A percentile compares a stretch with the other conserved stretches of the same genome.
phyloP scores from a whole-genome alignment of 2,888 invertebrate genomes.

The Apamea monoglypha region DNA sequence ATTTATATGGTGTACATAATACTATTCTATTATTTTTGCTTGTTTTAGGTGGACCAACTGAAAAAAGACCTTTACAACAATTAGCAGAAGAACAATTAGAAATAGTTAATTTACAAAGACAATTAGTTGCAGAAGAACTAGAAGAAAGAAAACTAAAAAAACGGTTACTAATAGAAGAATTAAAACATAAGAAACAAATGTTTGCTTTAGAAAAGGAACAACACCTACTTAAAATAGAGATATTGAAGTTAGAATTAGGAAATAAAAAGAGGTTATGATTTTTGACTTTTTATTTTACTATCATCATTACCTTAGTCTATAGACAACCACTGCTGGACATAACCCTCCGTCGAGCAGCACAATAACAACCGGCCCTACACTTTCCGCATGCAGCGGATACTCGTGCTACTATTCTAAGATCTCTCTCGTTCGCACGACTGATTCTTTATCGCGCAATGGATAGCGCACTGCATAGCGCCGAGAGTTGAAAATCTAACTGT shows the following conservation, averaged over 20 bases:
- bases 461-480: too few relatives aligned
- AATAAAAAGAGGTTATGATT: conserved; percentile 6
- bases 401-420: too few relatives aligned
- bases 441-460: too few relatives aligned
- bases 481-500: too few relatives aligned
- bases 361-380: background rate
- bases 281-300: conserved; percentile 7
- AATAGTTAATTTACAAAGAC: conserved; percentile 11
- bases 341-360: too few relatives aligned
- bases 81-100: conserved; percentile 14
- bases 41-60: conserved; percentile 2
- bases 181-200: conserved; percentile 26
- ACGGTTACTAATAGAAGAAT: conserved; percentile 3
- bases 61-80: background rate
- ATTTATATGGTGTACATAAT: too few relatives aligned
- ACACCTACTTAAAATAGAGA: conserved; percentile 20
- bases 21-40: background rate
- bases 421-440: too few relatives aligned
- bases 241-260: conserved; percentile 22
- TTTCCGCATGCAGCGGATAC: background rate
- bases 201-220: conserved; percentile 35
- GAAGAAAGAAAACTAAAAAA: conserved; percentile 20
- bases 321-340: background rate
- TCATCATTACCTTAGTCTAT: background rate
- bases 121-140: conserved; percentile 13